A percentile compares a stretch with the other conserved stretches of the same genome.
Evolutionary conservation across 2,888 invertebrate species (phyloP).

Genomic region (Drosophila paranaensis): DNA sequence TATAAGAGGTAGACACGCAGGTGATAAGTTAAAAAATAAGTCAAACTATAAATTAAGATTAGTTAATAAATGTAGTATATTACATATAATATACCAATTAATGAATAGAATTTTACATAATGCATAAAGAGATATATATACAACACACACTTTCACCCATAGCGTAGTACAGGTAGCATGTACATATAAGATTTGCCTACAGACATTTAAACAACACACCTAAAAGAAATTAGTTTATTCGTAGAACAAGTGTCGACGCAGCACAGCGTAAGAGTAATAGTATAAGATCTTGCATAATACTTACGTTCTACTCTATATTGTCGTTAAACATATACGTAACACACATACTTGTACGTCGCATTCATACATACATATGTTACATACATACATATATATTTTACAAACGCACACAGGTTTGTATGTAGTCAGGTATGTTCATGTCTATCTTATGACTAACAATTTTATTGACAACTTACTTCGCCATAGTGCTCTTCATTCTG

Average conservation of each 20-base stretch:
- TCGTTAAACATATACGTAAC: background rate
- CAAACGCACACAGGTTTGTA: background rate
- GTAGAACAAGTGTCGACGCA: background rate
- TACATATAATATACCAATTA: background rate
- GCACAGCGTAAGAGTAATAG: background rate
- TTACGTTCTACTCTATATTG: slow-evolving; percentile 12
- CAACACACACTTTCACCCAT: background rate
- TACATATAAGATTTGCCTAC: slow-evolving; percentile 15
- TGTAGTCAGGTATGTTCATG: background rate
- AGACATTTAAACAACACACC: slow-evolving; percentile 29
- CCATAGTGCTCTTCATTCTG: slow-evolving; percentile 99
- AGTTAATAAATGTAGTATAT: slow-evolving; percentile 1
- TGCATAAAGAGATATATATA: slow-evolving; percentile 20
- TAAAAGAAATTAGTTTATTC: slow-evolving; percentile 11
- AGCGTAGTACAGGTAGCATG: slow-evolving; percentile 3
- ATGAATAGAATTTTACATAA: slow-evolving; percentile 8
- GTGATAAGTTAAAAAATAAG: slow-evolving; percentile 7
- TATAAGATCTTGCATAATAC: slow-evolving; percentile 10
- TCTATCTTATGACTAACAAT: background rate
- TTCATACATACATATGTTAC: background rate
- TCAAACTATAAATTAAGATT: slow-evolving; percentile 10
- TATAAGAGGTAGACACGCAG: slow-evolving; percentile 1
- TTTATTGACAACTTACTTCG: slow-evolving; percentile 90
- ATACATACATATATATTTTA: background rate
- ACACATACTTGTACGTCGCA: background rate